phyloP scores from a whole-genome alignment of 2,113 vertebrate species.

The Cettia cetti region DNA sequence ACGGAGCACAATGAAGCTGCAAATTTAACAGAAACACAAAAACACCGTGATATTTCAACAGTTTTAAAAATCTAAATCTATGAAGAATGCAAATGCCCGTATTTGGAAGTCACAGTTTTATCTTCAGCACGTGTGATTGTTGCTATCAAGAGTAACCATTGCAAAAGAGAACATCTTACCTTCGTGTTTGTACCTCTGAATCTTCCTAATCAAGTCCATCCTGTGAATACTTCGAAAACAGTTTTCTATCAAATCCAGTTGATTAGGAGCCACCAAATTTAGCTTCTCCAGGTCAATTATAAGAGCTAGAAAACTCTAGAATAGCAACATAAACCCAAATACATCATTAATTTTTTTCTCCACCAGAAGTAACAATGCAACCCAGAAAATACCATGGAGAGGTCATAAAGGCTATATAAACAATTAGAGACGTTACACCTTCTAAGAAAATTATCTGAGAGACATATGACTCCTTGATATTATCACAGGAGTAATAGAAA shows the following conservation, averaged over 20 bases:
- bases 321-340: slow-evolving; percentile 7
- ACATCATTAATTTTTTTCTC: neutral
- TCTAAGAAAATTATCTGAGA: neutral
- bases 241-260: slow-evolving; percentile 79
- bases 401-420: neutral
- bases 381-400: neutral
- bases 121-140: neutral
- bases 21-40: slow-evolving; percentile 55
- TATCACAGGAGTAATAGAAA: neutral
- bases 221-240: slow-evolving; percentile 80
- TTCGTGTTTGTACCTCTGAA: slow-evolving; percentile 75
- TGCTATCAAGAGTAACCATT: neutral
- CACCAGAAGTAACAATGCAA: neutral
- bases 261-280: slow-evolving; percentile 78
- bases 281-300: slow-evolving; percentile 86
- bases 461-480: neutral
- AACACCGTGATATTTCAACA: neutral
- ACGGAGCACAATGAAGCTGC: neutral
- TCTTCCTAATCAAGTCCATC: slow-evolving; percentile 83
- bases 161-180: slow-evolving; percentile 69
- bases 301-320: slow-evolving; percentile 87
- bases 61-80: neutral
- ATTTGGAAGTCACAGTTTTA: neutral
- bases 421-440: neutral
- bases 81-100: neutral